Base-by-base conservation (phyloP, 1,140 invertebrate genomes). In the Drosophila mauritiana region DNA sequence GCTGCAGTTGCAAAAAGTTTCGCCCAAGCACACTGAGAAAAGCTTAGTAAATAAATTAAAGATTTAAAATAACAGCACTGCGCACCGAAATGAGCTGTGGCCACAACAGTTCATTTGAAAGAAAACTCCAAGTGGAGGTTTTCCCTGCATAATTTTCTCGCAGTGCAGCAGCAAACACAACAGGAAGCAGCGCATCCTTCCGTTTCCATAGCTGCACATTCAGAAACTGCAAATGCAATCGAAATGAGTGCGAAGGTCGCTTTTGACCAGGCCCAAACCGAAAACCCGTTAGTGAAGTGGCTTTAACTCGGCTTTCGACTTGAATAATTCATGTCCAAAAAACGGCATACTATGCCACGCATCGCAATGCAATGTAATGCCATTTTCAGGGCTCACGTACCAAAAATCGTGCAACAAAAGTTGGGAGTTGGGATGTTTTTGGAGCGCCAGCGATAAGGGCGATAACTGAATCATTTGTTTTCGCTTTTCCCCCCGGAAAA, bases 181-280 rank as follows among this genome's bases (percentile, higher is more conserved):
- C 74, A 67, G 61, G 52, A 73, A 75, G 31, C 48, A n/a, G 8
- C 15, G 48, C 27, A 53, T 49, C 46, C 42, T 57, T 52, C 31
- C 51, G 54, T 56, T 74, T 43, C 31, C 46, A 48, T 37, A 56
- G 55, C 48, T 67, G 34, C 11, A 40, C 15, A 48, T 45, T 51
- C 31, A 40, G 17, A 15, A 43, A 56, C 54, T 74, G 69, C 27
- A 61, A 53, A 51, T 63, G 64, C 64, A 61, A 70, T 79, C 67
- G 72, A 72, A 79, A 76, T 67, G 53, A 48, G 55, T 64, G 48
- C 12, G 55, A 61, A 57, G 56, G 59, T 51, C 59, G 61, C 31
- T 15, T 20, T 36, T 36, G 49, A 52, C 49, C 49, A 52, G 49
- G n/a, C 49, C 31, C 31, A 52, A 17, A 15, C 48, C 48, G 27